A percentile compares a stretch with the other conserved stretches of the same genome.
Conservation (phyloP, 2,113 vertebrate genomes). For the Aspidoscelis tigris region DNA sequence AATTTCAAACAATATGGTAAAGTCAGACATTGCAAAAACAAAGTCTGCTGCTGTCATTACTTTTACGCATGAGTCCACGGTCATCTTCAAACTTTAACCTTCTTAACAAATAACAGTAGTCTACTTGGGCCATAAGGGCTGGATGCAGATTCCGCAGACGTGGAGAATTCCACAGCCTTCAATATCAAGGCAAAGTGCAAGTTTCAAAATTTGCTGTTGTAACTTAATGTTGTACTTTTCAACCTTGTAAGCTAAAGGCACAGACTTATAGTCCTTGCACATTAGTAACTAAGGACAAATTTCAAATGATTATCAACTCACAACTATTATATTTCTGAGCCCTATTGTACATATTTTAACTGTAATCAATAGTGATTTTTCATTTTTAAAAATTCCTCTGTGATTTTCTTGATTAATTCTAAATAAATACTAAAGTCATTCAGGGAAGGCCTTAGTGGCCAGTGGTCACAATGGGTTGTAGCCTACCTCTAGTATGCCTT, state of each 20-base stretch:
- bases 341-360: not conserved
- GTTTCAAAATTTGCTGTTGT: slow-evolving; percentile 2
- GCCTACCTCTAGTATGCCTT: no score
- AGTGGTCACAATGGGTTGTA: no score
- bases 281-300: not conserved
- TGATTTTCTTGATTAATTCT: not conserved
- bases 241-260: not conserved
- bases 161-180: not conserved
- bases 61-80: not conserved
- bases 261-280: not conserved
- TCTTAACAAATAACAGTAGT: not conserved
- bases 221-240: not conserved
- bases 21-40: not conserved
- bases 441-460: not conserved
- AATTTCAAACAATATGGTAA: slow-evolving; percentile 21
- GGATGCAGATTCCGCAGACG: not conserved
- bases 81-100: not conserved
- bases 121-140: not conserved
- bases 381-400: not conserved
- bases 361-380: not conserved
- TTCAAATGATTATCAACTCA: no score
- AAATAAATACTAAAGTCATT: slow-evolving; percentile 33
- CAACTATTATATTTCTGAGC: not conserved
- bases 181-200: not conserved
- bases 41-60: not conserved